Evolutionary conservation across 1,140 invertebrate genomes (phyloP).

Genomic region (Bombus confusus): DNA sequence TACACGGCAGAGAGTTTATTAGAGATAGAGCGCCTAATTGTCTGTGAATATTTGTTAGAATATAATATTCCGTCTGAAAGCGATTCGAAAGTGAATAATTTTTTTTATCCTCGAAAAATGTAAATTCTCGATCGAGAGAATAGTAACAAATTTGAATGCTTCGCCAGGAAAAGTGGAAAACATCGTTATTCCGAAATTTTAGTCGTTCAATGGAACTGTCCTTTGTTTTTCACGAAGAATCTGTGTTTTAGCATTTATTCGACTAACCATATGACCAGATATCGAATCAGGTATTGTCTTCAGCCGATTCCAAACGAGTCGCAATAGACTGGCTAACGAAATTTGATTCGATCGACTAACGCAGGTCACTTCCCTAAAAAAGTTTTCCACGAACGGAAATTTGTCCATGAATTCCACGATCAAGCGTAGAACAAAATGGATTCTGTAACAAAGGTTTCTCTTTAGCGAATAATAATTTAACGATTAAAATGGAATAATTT

Average conservation of each 20-base stretch:
- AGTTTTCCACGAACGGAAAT: constrained; percentile 50
- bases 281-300: constrained; percentile 47
- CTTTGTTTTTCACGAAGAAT: background rate
- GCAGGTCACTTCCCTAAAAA: constrained; percentile 5
- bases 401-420: constrained; percentile 63
- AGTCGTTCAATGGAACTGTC: background rate
- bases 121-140: background rate
- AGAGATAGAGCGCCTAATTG: too few relatives aligned
- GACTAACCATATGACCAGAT: constrained; percentile 47
- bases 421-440: constrained; percentile 60
- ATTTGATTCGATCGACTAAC: constrained; percentile 40
- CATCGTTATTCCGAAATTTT: background rate
- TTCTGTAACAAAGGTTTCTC: constrained; percentile 33
- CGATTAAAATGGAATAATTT: background rate
- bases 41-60: too few relatives aligned
- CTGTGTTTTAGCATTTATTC: background rate
- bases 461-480: background rate
- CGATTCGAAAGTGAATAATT: too few relatives aligned
- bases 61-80: too few relatives aligned
- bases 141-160: background rate
- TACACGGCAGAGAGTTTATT: too few relatives aligned
- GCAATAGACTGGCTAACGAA: constrained; percentile 48
- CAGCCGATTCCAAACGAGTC: constrained; percentile 56
- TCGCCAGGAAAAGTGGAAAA: background rate
- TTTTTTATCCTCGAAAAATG: too few relatives aligned